Conservation (phyloP, 1,140 invertebrate genomes). For the Phymastichus coffea region DNA sequence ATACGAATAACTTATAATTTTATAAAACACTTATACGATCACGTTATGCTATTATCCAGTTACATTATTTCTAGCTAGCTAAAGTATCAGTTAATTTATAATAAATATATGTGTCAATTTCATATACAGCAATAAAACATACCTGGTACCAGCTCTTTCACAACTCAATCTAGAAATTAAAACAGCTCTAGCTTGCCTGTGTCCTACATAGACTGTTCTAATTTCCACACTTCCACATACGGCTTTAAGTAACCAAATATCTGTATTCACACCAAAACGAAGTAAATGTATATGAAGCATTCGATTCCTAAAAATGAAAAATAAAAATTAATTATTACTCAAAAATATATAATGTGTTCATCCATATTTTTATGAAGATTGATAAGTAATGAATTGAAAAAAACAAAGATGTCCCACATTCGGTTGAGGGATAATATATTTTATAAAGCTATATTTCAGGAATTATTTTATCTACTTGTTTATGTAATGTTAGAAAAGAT, state of each 20-base stretch:
- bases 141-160: constrained; percentile 91
- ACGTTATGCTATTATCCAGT: too few relatives aligned
- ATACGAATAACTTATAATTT: too few relatives aligned
- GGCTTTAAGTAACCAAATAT: constrained; percentile 85
- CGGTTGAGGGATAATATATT: too few relatives aligned
- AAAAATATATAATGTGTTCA: constrained; percentile 15
- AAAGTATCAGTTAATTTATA: not conserved
- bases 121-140: constrained; percentile 20
- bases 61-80: too few relatives aligned
- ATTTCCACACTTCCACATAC: constrained; percentile 97
- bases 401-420: too few relatives aligned
- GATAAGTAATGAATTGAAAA: too few relatives aligned
- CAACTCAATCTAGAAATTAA: constrained; percentile 94
- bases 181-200: constrained; percentile 88
- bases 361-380: constrained; percentile 6
- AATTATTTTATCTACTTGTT: too few relatives aligned
- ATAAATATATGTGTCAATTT: not conserved
- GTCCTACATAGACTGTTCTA: constrained; percentile 91
- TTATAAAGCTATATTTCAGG: too few relatives aligned
- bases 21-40: too few relatives aligned
- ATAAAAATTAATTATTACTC: constrained; percentile 15
- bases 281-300: constrained; percentile 91
- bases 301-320: constrained; percentile 82
- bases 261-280: constrained; percentile 84
- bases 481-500: too few relatives aligned